phyloP scores from a whole-genome alignment of 1,140 invertebrate species.

The Yoshiicerus persimilis region DNA sequence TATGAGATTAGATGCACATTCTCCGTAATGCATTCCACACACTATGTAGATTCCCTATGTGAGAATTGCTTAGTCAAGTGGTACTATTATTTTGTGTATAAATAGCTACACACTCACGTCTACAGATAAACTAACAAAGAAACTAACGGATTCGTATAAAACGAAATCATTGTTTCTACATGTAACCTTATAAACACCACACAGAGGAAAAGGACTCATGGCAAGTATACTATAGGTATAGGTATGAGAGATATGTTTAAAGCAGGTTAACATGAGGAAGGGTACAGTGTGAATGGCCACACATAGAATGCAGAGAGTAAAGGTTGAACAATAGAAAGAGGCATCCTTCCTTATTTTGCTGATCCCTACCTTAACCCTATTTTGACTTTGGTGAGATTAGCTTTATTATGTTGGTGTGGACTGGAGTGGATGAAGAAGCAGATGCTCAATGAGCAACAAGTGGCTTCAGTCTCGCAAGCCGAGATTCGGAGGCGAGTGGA shows the following conservation, averaged over 20 bases:
- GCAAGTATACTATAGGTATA: not conserved
- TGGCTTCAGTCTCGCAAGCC: not conserved
- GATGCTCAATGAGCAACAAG: slow-evolving; percentile 3
- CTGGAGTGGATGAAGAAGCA: not conserved
- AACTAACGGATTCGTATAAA: not conserved
- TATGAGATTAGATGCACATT: not conserved
- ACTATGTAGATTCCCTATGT: not conserved
- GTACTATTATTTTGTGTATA: not conserved
- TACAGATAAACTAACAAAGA: not conserved
- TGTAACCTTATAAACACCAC: not conserved
- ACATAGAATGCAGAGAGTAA: not conserved
- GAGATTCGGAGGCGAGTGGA: not conserved
- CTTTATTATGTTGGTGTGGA: not conserved
- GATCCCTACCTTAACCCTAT: not conserved
- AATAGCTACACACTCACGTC: not conserved
- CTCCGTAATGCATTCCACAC: not conserved
- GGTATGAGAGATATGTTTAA: not conserved
- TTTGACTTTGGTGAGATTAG: not conserved
- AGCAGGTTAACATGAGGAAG: not conserved
- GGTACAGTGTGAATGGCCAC: not conserved
- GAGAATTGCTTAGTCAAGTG: not conserved
- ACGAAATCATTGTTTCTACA: not conserved
- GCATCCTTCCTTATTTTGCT: not conserved
- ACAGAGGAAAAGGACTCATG: not conserved
- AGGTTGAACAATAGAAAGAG: not conserved